Evolutionary conservation across 2,113 vertebrate species (phyloP), one percentile per base, ranked within the genome.

Genomic region (Neodon shergylaensis): DNA sequence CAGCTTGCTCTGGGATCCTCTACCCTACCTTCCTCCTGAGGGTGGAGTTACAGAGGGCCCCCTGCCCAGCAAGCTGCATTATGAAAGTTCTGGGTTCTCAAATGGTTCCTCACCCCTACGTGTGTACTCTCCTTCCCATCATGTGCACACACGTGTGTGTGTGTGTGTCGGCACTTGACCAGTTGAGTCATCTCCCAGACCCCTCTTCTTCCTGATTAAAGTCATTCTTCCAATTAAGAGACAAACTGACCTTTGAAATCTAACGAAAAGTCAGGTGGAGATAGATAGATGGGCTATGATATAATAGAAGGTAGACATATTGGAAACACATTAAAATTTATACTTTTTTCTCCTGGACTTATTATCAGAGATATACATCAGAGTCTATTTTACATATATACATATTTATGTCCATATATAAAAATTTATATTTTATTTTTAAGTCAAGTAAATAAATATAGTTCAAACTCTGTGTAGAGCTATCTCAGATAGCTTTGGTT

Each of bases 261-360:
- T 33, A 85, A 85, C 5, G 44, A 85, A 84, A 66, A 66, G 6
- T 12, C 12, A 68, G 42, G 17, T 14, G 10, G 10, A 63, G 28
- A 85, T 85, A 89, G 63, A 88, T 65, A 84, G 14, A 33, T 79
- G 73, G 10, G n/a, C 24, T 87, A 82, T 52, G 73, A 65, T 31
- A 44, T 14, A 77, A 61, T 61, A 33, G 33, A 68, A 85, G 42
- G 63, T 68, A 68, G 42, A 16, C 26, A 79, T 58, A 61, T 66
- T 66, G 72, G 89, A 17, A 97, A 24, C 31, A 22, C 44, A 77
- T 92, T 82, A 94, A 86, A 72, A 88, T 90, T 77, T 47, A 65
- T 85, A 42, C 52, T 65, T 17, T 77, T 89, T 86, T 88, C 33
- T 90, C 5, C 33, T 93, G 36, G 14, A 82, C 70, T 77, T 94